Conservation (phyloP, 2,888 invertebrate genomes). For the Crepidodera aurea region DNA sequence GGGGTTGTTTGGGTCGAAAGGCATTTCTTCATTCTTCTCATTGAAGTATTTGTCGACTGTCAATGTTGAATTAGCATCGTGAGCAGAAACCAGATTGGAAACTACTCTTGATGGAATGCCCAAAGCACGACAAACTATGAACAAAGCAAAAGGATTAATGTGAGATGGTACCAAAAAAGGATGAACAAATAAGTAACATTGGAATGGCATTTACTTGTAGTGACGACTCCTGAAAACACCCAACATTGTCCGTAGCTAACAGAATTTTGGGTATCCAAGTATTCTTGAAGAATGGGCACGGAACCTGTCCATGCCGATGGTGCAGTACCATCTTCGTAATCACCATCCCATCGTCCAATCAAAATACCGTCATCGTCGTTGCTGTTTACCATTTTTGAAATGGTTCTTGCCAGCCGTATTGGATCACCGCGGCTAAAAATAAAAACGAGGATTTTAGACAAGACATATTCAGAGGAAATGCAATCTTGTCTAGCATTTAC, state of each 20-base stretch:
- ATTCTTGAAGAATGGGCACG: constrained; percentile 78
- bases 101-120: constrained; percentile 84
- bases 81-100: constrained; percentile 85
- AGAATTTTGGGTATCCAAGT: constrained; percentile 68
- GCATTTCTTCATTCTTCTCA: constrained; percentile 70
- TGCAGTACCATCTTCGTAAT: constrained; percentile 77
- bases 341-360: constrained; percentile 76
- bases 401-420: constrained; percentile 71
- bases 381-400: constrained; percentile 79
- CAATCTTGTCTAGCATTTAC: no score
- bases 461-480: no score
- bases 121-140: constrained; percentile 77
- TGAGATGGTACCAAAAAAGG: neutral
- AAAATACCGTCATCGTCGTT: constrained; percentile 78
- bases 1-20: constrained; percentile 73
- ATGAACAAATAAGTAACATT: neutral
- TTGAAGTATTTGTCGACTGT: constrained; percentile 83
- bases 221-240: constrained; percentile 85
- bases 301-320: constrained; percentile 85
- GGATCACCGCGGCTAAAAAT: constrained; percentile 71
- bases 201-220: constrained; percentile 67
- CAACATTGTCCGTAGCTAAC: constrained; percentile 88
- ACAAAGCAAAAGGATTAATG: no score
- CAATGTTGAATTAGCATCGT: constrained; percentile 80
- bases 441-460: neutral